These are phyloP conservation scores for Kryptolebias ocellatus DNA, from an alignment of 2,797 vertebrate species.

Conservation along the genomic window DNA sequence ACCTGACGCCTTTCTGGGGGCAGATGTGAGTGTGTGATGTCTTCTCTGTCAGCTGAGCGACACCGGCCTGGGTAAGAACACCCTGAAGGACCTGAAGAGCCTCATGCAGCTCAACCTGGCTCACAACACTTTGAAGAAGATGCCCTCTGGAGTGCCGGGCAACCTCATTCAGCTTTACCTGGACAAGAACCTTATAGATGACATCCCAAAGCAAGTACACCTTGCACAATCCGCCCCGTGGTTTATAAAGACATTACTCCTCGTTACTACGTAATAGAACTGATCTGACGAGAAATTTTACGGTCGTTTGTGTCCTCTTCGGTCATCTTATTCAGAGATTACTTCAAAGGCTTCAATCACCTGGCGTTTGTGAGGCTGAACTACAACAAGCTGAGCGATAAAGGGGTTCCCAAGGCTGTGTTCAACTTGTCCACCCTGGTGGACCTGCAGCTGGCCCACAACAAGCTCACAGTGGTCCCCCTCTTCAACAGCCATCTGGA, in stretches of 20 bases:
- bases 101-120: constrained; percentile 97
- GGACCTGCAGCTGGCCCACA: constrained; percentile 94
- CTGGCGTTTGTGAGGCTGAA: constrained; percentile 93
- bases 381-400: constrained; percentile 93
- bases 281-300: constrained; percentile 6
- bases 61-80: constrained; percentile 86
- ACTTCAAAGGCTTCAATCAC: constrained; percentile 89
- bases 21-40: constrained; percentile 14
- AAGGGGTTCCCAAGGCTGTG: constrained; percentile 89
- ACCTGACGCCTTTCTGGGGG: neutral
- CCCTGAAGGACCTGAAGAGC: constrained; percentile 91
- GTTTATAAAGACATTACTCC: neutral
- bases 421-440: constrained; percentile 94
- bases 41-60: constrained; percentile 78
- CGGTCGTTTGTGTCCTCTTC: neutral
- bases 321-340: constrained; percentile 70
- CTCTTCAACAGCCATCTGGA: constrained; percentile 89
- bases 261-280: neutral
- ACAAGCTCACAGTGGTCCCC: constrained; percentile 89
- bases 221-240: neutral
- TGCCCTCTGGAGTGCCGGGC: constrained; percentile 89
- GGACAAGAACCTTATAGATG: constrained; percentile 92
- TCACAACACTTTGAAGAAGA: constrained; percentile 90
- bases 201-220: constrained; percentile 84
- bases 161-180: constrained; percentile 92